Conservation (phyloP, 53 echinoderm and acorn worm species). For the Echinometra lucunter region DNA sequence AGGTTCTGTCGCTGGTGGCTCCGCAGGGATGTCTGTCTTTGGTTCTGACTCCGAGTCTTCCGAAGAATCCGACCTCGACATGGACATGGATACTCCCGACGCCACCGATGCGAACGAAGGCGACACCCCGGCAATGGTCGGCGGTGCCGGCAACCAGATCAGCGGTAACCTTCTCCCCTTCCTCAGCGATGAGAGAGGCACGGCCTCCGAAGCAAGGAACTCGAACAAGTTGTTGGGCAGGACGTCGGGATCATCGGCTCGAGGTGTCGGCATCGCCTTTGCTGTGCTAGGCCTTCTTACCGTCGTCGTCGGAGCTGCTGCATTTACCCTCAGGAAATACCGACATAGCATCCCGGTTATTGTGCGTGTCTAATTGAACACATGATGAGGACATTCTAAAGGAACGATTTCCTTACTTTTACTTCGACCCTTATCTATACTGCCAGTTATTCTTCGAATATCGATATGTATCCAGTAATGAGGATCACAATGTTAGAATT, state of each 20-base stretch:
- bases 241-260: not conserved
- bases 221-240: not conserved
- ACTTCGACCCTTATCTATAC: not conserved
- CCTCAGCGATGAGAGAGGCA: not conserved
- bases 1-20: not conserved
- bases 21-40: not conserved
- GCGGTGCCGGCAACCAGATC: constrained; percentile 19
- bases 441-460: constrained; percentile 5
- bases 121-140: not conserved
- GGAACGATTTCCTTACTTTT: not conserved
- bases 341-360: constrained; percentile 42
- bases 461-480: not conserved
- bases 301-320: constrained; percentile 24
- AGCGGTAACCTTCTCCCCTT: not conserved
- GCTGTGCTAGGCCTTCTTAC: constrained; percentile 13
- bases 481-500: not conserved
- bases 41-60: not conserved
- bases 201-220: not conserved
- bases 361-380: not conserved
- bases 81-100: not conserved
- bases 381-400: not conserved
- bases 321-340: constrained; percentile 45
- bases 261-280: constrained; percentile 53
- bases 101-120: not conserved
- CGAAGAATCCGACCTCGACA: not conserved